Conservation (phyloP, 2,888 invertebrate species). For the Lithosia quadra region DNA sequence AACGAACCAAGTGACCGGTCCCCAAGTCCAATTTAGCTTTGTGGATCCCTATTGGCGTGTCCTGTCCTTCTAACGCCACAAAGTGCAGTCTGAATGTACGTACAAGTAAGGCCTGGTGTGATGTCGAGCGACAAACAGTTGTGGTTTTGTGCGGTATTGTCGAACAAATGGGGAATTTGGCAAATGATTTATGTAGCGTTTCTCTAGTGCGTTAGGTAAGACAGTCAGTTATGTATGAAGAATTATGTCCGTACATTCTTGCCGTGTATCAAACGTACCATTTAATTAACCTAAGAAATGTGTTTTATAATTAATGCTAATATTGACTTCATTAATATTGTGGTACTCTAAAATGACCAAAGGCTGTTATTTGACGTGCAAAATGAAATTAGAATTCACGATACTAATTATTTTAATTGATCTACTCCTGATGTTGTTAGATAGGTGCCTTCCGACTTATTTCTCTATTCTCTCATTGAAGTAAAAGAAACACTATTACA, state of each 20-base stretch:
- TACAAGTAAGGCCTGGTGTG: slow-evolving; percentile 45
- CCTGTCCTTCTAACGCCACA: slow-evolving; percentile 60
- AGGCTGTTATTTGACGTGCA: not conserved
- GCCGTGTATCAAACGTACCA: not conserved
- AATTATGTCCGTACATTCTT: not conserved
- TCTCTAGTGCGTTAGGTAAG: not conserved
- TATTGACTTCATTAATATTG: not conserved
- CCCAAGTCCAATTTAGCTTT: slow-evolving; percentile 69
- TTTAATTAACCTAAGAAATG: not conserved
- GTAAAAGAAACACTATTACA: not conserved
- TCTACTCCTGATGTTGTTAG: too few relatives aligned
- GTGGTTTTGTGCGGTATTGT: slow-evolving; percentile 38
- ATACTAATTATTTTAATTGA: not conserved
- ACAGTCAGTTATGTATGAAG: not conserved
- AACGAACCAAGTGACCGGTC: slow-evolving; percentile 60
- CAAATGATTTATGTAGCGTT: slow-evolving; percentile 18
- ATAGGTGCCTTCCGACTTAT: too few relatives aligned
- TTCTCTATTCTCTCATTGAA: not conserved
- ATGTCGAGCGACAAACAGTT: slow-evolving; percentile 47
- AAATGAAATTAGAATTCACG: too few relatives aligned
- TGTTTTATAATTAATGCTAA: not conserved
- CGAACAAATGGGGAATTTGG: slow-evolving; percentile 34
- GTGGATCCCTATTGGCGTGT: slow-evolving; percentile 62
- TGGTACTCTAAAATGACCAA: not conserved
- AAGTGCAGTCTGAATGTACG: slow-evolving; percentile 57